Percentiles rank a stretch among this genome's conserved stretches.
Conservation (phyloP, 2,888 invertebrate genomes). For the Terebella lapidaria region DNA sequence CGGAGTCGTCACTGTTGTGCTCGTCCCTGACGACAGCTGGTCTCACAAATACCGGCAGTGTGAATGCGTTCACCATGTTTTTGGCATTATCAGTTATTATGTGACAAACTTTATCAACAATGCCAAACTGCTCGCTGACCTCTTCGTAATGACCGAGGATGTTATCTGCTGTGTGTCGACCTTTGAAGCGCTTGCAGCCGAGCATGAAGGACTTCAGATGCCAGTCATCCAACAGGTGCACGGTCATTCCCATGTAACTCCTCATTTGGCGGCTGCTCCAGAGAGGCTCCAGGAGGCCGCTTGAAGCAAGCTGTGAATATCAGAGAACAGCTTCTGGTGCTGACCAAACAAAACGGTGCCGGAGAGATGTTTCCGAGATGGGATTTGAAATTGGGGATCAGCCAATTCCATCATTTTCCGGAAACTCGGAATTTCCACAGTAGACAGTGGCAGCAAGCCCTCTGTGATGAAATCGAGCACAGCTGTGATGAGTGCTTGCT, state of each 20-base stretch:
- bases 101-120: neutral
- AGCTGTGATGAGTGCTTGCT: no score
- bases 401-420: neutral
- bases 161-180: no score
- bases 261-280: neutral
- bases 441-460: no score
- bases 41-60: neutral
- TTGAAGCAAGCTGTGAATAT: no score
- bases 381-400: neutral
- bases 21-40: neutral
- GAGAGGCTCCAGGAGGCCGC: no score
- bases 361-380: neutral
- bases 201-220: no score
- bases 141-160: no score
- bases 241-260: neutral
- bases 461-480: no score
- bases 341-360: no score
- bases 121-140: neutral
- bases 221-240: neutral
- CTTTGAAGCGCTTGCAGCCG: no score
- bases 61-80: neutral
- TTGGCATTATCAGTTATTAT: neutral
- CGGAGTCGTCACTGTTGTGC: neutral
- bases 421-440: neutral
- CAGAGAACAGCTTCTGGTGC: no score